Evolutionary conservation across 2,888 invertebrate species (phyloP), one percentile per base, ranked within the genome.

Genomic region (Dynastes maya): DNA sequence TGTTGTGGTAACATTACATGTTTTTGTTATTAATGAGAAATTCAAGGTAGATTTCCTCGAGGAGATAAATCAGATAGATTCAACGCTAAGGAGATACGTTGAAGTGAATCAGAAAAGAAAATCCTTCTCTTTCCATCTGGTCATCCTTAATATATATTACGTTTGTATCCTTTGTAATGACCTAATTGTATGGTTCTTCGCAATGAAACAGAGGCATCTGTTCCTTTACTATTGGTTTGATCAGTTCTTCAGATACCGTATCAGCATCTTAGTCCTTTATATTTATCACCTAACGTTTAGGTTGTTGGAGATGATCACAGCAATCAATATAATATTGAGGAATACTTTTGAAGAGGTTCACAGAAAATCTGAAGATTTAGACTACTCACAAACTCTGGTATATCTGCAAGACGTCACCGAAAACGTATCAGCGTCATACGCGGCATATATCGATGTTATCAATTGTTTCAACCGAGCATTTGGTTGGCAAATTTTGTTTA

Each of bases 221-320:
- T 55, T 37, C n/a, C 37, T 55, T 37, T 3, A 9, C 13, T 37
- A 49, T 37, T 37, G 32, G 5, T 37, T 37, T 16, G 71, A 71
- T 37, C 37, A 37, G n/a, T 72, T 58, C 58, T 72, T 40, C 22
- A 72, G 58, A 22, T 72, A 58, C 40, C 58, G 58, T 22, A 4
- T 49, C 8, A 68, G 49, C 22, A 22, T 68, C 2, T 22, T 68
- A 3, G 67, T 68, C 2, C 16, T 49, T 11, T 49, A 51, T 51
- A 11, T 68, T 1, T 45, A 45, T 11, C 45, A 45, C 8, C 9
- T 11, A 45, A 45, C 8, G 1, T 8, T 11, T 11, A 45, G 11
- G 45, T 45, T 0, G 11, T 11, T 45, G 2, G 11, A 45, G 45
- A 45, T 11, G 8, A 45, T 45, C 2, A 11, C 11, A 1, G 0